Percentiles rank a stretch among this genome's conserved stretches.
Conservation (phyloP, 1,140 invertebrate genomes). For the Drosophila ironensis region DNA sequence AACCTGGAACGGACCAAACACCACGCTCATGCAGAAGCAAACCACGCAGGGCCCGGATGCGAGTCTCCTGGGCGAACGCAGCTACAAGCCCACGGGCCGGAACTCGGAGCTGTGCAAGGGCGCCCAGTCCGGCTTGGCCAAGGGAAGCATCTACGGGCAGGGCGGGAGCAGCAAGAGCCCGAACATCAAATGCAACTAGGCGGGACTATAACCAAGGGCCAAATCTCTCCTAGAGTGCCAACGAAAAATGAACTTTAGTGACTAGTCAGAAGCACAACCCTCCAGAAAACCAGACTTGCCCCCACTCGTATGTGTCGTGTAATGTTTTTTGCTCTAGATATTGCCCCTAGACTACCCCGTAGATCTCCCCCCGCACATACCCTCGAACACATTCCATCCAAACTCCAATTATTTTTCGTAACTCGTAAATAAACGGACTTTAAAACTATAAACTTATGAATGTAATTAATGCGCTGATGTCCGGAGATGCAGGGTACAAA, state of each 20-base stretch:
- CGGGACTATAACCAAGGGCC: background rate
- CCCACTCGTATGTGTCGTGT: constrained; percentile 48
- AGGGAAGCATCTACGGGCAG: constrained; percentile 87
- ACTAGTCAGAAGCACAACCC: constrained; percentile 29
- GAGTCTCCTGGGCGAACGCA: constrained; percentile 81
- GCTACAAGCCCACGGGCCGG: constrained; percentile 84
- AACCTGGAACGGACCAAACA: constrained; percentile 87
- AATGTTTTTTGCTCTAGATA: constrained; percentile 48
- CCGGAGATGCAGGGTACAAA: constrained; percentile 27
- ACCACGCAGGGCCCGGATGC: constrained; percentile 84
- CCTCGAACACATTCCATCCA: constrained; percentile 62
- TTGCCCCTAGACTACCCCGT: constrained; percentile 16
- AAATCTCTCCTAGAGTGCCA: constrained; percentile 47
- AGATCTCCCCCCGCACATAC: constrained; percentile 37
- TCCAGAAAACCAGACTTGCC: constrained; percentile 49
- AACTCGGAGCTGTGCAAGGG: constrained; percentile 86
- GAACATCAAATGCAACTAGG: constrained; percentile 81
- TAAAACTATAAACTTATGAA: constrained; percentile 60
- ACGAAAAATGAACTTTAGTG: constrained; percentile 23
- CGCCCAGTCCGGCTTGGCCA: constrained; percentile 85
- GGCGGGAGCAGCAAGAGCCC: constrained; percentile 69
- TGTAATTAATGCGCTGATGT: constrained; percentile 27
- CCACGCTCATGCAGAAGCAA: constrained; percentile 81
- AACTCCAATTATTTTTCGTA: constrained; percentile 57
- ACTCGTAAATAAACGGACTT: constrained; percentile 54